phyloP scores from a whole-genome alignment of 2,888 invertebrate species.

The Tinea pellionella region DNA sequence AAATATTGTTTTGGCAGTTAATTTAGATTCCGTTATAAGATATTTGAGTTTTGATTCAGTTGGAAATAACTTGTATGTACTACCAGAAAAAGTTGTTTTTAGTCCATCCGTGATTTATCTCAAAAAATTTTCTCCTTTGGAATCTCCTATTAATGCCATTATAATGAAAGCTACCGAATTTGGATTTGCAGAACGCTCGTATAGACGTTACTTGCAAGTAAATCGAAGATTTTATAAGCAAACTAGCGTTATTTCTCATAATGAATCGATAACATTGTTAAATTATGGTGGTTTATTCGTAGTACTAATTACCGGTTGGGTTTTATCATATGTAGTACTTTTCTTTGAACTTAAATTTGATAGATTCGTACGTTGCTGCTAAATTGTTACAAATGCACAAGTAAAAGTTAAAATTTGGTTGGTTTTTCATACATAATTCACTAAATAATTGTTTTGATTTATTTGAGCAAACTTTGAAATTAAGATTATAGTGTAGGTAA shows the following conservation, averaged over 20 bases:
- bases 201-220: slow-evolving; percentile 23
- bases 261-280: slow-evolving; percentile 23
- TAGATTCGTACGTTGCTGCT: neutral
- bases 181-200: slow-evolving; percentile 30
- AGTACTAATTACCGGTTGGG: slow-evolving; percentile 30
- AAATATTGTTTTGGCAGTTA: slow-evolving; percentile 36
- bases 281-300: slow-evolving; percentile 30
- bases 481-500: no score
- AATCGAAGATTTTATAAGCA: slow-evolving; percentile 22
- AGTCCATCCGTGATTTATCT: slow-evolving; percentile 41
- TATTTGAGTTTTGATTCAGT: slow-evolving; percentile 29
- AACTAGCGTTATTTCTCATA: neutral
- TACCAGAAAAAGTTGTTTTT: slow-evolving; percentile 37
- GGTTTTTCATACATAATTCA: no score
- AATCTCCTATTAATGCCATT: slow-evolving; percentile 25
- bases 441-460: no score
- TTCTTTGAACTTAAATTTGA: slow-evolving; percentile 25
- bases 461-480: no score
- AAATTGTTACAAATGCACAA: neutral
- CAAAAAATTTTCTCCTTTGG: slow-evolving; percentile 31
- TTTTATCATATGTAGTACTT: slow-evolving; percentile 31
- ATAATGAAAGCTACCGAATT: slow-evolving; percentile 31
- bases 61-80: slow-evolving; percentile 30
- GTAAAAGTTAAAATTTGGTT: neutral
- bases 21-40: slow-evolving; percentile 29